Conservation (phyloP, 2,113 vertebrate species). For the Tamias sibiricus region DNA sequence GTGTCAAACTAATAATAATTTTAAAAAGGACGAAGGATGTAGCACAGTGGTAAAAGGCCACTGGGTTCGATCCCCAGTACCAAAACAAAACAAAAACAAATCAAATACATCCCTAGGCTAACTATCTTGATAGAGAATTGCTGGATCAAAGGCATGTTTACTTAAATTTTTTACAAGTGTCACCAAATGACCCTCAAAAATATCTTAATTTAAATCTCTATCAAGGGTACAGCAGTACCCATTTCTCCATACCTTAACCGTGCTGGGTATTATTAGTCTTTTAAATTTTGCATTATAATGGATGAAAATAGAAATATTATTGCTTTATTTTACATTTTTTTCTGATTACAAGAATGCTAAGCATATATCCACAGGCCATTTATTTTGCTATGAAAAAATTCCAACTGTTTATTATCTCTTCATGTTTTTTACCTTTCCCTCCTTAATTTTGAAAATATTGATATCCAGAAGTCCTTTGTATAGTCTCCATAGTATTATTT, state of each 20-base stretch:
- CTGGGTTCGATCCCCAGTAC: no score
- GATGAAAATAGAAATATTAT: background rate
- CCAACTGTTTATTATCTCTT: background rate
- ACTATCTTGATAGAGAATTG: background rate
- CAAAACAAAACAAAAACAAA: no score
- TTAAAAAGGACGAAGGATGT: no score
- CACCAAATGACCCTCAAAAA: background rate
- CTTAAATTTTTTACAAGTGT: background rate
- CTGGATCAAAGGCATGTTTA: background rate
- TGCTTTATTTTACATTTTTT: background rate
- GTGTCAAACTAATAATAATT: no score
- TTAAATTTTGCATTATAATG: constrained; percentile 4
- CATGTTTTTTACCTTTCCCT: background rate
- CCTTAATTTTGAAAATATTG: background rate
- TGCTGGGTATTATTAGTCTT: background rate
- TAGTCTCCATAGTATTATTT: background rate
- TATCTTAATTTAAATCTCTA: constrained; percentile 11
- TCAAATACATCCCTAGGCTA: background rate
- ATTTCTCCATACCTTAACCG: background rate
- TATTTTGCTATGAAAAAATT: background rate
- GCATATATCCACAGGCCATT: background rate
- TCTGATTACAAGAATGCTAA: background rate
- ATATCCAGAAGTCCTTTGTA: background rate
- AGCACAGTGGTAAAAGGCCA: no score
- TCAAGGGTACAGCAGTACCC: background rate